Evolutionary conservation across 2,113 vertebrate genomes (phyloP), one percentile per base, ranked within the genome.

Genomic region (Hippocampus zosterae): DNA sequence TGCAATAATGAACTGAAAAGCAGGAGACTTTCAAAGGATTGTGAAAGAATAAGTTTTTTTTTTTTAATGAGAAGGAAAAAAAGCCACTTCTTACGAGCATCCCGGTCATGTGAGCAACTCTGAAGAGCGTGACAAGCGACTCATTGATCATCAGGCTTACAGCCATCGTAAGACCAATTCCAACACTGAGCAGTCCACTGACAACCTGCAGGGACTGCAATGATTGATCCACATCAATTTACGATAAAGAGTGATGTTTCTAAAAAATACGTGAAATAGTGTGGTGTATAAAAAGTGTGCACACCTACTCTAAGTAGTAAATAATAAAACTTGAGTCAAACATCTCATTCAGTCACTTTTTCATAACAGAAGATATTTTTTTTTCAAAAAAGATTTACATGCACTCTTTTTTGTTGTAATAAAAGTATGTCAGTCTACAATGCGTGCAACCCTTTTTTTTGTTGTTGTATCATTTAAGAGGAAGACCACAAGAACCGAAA

Each of bases 71-170:
- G n/a, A n/a, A n/a, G n/a, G n/a, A n/a, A 18, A 9, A 37, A 18
- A 33, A 33, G 5, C 29, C 13, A 9, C 5, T 41, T 53, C 75
- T 74, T 81, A 93, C 92, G 5, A 92, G 72, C 1, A 33, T 5
- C 64, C 92, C 92, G 8, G 81, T 92, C 42, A 92, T 0, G 12
- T 86, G 82, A 18, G 91, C 81, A 15, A 92, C 75, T 83, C 92
- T 87, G 77, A 92, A 88, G 72, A 91, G 2, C n/a, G 67, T 78
- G 62, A 86, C 67, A 1, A 90, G 27, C 0, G 75, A 72, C 0
- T 48, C 0, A 0, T 0, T 0, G 1, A 90, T 84, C 0, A 40
- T 0, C 27, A 80, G 73, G 1, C 78, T 86, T 3, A 27, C 41
- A 7, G 87, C 86, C 18, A 89, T 87, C 3, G 88, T 2, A 19